phyloP scores from a whole-genome alignment of 2,113 vertebrate species.

The Centrocercus urophasianus region DNA sequence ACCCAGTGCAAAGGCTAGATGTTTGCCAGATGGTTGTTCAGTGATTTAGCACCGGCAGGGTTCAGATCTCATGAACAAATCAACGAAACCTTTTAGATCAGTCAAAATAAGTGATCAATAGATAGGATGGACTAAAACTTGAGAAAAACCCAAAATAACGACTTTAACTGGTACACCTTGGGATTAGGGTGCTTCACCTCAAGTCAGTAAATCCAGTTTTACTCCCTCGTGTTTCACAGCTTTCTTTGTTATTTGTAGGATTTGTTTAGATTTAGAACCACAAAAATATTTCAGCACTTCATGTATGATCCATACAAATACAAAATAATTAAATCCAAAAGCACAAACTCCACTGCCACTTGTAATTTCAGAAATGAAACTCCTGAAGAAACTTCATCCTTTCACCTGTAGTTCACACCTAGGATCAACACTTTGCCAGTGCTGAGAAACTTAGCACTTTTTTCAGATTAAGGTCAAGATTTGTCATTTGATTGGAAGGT shows the following conservation, averaged over 20 bases:
- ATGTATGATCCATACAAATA: neutral
- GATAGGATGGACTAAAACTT: neutral
- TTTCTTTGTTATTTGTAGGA: neutral
- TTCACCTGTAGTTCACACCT: neutral
- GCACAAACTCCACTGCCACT: neutral
- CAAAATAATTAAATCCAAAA: neutral
- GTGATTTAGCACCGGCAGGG: neutral
- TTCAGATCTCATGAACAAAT: neutral
- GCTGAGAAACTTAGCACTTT: neutral
- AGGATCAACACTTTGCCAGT: neutral
- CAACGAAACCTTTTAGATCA: neutral
- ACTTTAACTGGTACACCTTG: neutral
- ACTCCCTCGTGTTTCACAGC: neutral
- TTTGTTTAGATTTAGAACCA: neutral
- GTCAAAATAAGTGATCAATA: neutral
- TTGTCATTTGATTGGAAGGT: neutral
- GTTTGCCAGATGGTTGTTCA: neutral
- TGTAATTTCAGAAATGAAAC: neutral
- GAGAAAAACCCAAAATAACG: neutral
- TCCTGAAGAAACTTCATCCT: fast-evolving
- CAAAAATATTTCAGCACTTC: neutral
- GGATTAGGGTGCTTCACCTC: neutral
- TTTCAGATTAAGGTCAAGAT: neutral
- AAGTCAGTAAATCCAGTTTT: neutral
- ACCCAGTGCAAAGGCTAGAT: neutral